Evolutionary conservation across 1,140 invertebrate genomes (phyloP), one percentile per base, ranked within the genome.

Genomic region (Drosophila neocordata): DNA sequence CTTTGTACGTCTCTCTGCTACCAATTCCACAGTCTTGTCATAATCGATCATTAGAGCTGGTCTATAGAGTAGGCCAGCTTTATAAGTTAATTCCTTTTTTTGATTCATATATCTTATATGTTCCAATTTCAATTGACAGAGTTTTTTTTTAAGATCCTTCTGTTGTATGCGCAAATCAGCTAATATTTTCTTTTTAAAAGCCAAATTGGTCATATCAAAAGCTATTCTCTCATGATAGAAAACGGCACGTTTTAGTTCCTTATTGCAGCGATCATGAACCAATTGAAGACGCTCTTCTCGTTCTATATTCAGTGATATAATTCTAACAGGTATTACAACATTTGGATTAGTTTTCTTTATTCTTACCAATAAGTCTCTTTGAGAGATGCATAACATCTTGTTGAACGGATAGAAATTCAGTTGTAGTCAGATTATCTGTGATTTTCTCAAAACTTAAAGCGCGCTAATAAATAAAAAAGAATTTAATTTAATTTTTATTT

Each of bases 21-120:
- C 35, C 1, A n/a, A 9, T 0, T 66, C 63, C 2, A 58, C 22
- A 11, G 71, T 73, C 0, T 44, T 13, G 34, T 77, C 74, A 22
- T 18, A 77, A 22, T 77, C 74, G 6, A 37, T 0, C 12, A 77
- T n/a, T 4, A 77, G 53, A 1, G 70, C 65, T 0, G 74, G 62
- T 41, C 63, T 77, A n/a, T 35, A 59, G 35, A 74, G 62, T 8
- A 77, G 18, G 7, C 74, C 74, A 13, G 66, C 53, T n/a, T 59
- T 61, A 1, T 20, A 12, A 1, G 48, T 1, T 11, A 77, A 12
- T 0, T 37, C 18, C 0, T 0, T 8, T 5, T 60, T 69, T 8
- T 65, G 52, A 0, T 0, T 8, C 2, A 51, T 60, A 0, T 65
- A 9, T 0, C 9, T 1, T 0, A 48, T 4, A 37, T 59, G 74